phyloP scores from a whole-genome alignment of 2,113 vertebrate genomes.

The Irena cyanogastra region DNA sequence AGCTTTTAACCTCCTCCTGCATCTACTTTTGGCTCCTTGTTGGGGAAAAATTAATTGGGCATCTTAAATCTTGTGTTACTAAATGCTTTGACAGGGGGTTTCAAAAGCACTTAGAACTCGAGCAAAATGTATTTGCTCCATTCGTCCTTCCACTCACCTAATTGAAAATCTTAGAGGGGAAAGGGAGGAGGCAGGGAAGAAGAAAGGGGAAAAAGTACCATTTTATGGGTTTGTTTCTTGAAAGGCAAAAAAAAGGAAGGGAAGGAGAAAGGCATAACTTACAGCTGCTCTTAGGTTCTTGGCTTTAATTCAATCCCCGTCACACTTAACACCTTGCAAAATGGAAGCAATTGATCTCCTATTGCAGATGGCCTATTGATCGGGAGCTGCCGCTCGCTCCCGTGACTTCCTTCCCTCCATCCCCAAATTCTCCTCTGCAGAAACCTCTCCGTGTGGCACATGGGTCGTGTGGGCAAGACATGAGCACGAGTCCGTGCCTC shows the following conservation, averaged over 20 bases:
- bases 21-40: conserved; percentile 78
- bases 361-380: conserved; percentile 45
- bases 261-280: conserved; percentile 42
- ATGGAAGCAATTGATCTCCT: conserved; percentile 58
- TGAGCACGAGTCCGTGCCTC: neutral
- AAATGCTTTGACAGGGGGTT: conserved; percentile 73
- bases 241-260: neutral
- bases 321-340: conserved; percentile 45
- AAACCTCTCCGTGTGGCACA: fast-evolving
- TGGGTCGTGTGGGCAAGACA: neutral
- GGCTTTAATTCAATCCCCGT: conserved; percentile 46
- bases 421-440: neutral
- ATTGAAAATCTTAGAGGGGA: conserved; percentile 55
- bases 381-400: neutral
- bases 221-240: conserved; percentile 62
- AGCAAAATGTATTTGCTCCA: conserved; percentile 50
- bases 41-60: conserved; percentile 77
- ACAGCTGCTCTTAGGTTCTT: neutral
- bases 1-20: conserved; percentile 79
- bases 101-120: conserved; percentile 71
- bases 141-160: conserved; percentile 68
- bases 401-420: neutral
- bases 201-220: neutral
- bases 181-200: neutral
- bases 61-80: conserved; percentile 77